Base-by-base conservation (phyloP, 2,888 invertebrate species). In the Brenthis ino region DNA sequence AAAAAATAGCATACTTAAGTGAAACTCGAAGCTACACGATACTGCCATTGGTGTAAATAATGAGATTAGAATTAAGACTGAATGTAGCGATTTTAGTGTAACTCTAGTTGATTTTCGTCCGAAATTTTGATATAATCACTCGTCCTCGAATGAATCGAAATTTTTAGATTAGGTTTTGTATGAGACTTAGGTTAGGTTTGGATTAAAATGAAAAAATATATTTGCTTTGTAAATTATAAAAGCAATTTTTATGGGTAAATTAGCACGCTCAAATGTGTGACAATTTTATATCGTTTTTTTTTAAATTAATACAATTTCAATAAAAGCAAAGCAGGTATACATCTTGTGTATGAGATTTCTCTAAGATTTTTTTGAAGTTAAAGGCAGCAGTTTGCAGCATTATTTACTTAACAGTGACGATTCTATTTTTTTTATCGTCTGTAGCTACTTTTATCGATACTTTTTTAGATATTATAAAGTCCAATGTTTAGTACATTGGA, bases 21-120 rank as follows among this genome's bases (percentile, higher is more conserved):
- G 74, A 79, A 55, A 77, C 82, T 84, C 86, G 67, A 84, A 90
- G 91, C 91, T 91, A 91, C 87, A 84, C 73, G 76, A 88, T 84
- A 90, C 91, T 91, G 91, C 91, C 91, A 90, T 80, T 78, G 43
- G 64, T 88, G 86, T 90, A 88, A 68, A 90, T 88, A 89, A 72
- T 68, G 70, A 72, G 72, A 80, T 72, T 90, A 88, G 88, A 24
- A 6, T 20, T 73, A 74, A 74, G 74, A 74, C 70, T 70, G 71
- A 74, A 54, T 76, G 63, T 83, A 86, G 82, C 77, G 79, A 80
- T 82, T 77, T 78, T 81, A 77, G 72, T 70, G 68, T 75, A 75
- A 67, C 55, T 63, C 53, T 74, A 74, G 69, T 70, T 77, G 65
- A 73, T 69, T 74, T 71, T 85, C 89, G 89, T 88, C 89, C 88